phyloP scores from a whole-genome alignment of 2,113 vertebrate genomes.

The Istiophorus platypterus region DNA sequence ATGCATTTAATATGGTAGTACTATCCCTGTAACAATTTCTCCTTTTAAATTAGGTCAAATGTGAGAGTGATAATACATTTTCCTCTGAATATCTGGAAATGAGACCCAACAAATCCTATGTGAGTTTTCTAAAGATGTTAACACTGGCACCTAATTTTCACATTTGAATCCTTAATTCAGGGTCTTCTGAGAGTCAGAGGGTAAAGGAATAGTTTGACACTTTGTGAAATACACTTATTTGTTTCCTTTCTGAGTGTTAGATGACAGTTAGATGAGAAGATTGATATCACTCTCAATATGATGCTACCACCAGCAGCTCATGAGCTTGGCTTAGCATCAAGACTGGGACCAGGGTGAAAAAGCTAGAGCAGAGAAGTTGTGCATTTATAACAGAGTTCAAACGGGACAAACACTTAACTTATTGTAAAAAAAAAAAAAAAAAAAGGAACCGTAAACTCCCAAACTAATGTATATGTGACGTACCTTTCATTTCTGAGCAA shows the following conservation, averaged over 20 bases:
- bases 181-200: no score
- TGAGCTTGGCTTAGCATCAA: background rate
- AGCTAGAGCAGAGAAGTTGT: background rate
- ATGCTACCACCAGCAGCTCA: no score
- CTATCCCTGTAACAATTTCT: conserved; percentile 11
- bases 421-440: background rate
- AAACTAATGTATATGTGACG: background rate
- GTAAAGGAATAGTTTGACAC: no score
- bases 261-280: no score
- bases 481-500: background rate
- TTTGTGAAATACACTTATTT: no score
- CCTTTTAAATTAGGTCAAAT: conserved; percentile 6
- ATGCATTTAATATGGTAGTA: conserved; percentile 11
- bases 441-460: background rate
- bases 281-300: no score
- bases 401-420: background rate
- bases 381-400: background rate
- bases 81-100: background rate
- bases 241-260: no score
- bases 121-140: background rate
- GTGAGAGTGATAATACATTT: background rate
- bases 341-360: background rate
- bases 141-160: background rate
- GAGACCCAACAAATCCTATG: background rate
- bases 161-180: background rate